Conservation (phyloP, 1,140 invertebrate genomes). For the Solenopsis fugax region DNA sequence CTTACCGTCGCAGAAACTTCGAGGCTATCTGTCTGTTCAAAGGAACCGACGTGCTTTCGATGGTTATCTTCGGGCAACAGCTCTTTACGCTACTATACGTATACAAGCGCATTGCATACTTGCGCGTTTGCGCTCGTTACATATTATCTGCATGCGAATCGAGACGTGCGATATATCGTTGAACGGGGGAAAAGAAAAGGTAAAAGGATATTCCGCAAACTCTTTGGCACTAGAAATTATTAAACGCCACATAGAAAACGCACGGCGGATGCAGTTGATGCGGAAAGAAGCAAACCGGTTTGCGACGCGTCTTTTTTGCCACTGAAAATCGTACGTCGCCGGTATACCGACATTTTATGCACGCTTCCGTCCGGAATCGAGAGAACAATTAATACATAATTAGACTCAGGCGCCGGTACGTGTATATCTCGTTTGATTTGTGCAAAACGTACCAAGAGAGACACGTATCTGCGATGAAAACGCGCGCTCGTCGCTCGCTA, state of each 20-base stretch:
- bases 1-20: conserved; percentile 29
- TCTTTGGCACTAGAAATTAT: conserved; percentile 7
- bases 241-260: neutral
- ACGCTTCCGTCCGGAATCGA: conserved; percentile 6
- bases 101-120: conserved; percentile 15
- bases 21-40: conserved; percentile 38
- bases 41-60: conserved; percentile 41
- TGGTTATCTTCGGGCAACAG: conserved; percentile 23
- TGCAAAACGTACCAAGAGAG: neutral
- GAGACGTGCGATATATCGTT: conserved; percentile 3
- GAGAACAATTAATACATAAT: conserved; percentile 46
- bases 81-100: conserved; percentile 8
- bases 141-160: conserved; percentile 38
- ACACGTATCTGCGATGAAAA: conserved; percentile 30
- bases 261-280: conserved; percentile 5
- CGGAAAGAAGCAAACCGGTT: conserved; percentile 41
- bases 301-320: neutral
- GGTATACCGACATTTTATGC: conserved; percentile 9
- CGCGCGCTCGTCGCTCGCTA: conserved; percentile 9
- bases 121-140: conserved; percentile 23
- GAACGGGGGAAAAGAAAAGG: neutral
- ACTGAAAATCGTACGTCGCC: neutral
- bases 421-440: conserved; percentile 5
- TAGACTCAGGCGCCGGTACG: neutral
- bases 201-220: neutral